phyloP scores from a whole-genome alignment of 2,797 vertebrate species.

The Acanthornis magna region DNA sequence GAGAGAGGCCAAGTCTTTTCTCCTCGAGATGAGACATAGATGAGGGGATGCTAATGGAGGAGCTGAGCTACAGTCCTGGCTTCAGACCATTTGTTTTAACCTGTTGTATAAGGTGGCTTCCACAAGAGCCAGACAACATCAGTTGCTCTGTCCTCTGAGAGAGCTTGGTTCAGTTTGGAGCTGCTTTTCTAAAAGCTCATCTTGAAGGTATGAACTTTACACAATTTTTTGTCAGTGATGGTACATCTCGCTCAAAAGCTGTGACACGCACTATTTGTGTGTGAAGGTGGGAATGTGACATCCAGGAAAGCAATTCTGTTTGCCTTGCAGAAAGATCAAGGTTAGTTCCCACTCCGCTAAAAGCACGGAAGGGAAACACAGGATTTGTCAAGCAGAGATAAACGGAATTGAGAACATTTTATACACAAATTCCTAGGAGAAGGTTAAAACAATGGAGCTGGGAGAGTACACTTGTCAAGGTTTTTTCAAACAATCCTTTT shows the following conservation, averaged over 20 bases:
- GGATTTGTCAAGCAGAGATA: constrained; percentile 20
- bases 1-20: neutral
- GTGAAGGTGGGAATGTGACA: constrained; percentile 16
- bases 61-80: neutral
- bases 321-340: constrained; percentile 17
- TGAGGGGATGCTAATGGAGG: neutral
- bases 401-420: constrained; percentile 14
- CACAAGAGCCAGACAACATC: fast-evolving
- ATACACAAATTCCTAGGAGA: constrained; percentile 32
- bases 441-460: constrained; percentile 8
- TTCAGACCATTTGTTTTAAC: neutral
- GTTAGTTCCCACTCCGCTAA: neutral
- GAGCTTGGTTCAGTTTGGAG: neutral
- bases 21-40: fast-evolving
- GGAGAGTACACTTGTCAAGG: neutral
- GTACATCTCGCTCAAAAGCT: neutral
- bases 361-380: neutral
- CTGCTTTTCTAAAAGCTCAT: neutral
- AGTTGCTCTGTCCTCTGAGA: neutral
- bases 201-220: neutral
- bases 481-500: constrained; percentile 25
- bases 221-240: neutral
- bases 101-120: neutral
- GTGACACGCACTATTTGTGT: neutral
- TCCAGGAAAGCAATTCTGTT: neutral